Base-by-base conservation (phyloP, 2,797 vertebrate species). In the Alectoris magna region DNA sequence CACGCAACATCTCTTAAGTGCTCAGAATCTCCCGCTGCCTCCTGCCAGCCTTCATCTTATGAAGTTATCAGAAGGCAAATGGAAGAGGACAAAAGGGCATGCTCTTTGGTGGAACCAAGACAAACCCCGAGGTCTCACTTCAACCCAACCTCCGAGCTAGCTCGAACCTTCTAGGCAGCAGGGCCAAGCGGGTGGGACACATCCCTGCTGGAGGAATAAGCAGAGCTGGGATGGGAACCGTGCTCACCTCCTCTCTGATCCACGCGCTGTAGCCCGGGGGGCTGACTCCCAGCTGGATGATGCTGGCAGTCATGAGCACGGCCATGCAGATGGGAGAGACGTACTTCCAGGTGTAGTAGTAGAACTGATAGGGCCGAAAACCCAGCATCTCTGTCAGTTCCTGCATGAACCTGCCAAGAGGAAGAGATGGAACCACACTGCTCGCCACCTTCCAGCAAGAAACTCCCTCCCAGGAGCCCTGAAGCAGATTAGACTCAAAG, bases 331-430 rank as follows among this genome's bases (percentile, higher is more conserved):
- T 76, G 2, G 99, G 99, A 15, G 99, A 99, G 77, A 99, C 98
- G 1, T 99, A 99, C 96, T 99, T 99, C 99, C 99, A 99, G 96
- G 98, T 96, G 97, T 99, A 99, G 98, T 98, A 99, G 85, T 99
- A 99, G 95, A 98, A 98, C 21, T 95, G 96, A 49, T 94, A 98
- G 3, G 99, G 99, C 38, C 97, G 97, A 96, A 99, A 99, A 41
- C 99, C 99, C 96, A 99, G 87, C 99, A 99, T 99, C 86, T 99
- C 99, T 1, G 99, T 99, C 96, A 99, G 97, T 88, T 99, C 99
- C 97, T 99, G 98, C 98, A 99, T 99, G 97, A 99, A 99, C 97
- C 99, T 99, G 97, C 5, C n/a, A 0, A 92, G 71, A 46, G 31
- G 43, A 48, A 69, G 53, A 72, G 38, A 51, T 6, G 44, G 53